Evolutionary conservation across 2,888 invertebrate genomes (phyloP).

Genomic region (Epistrophe grossulariae): DNA sequence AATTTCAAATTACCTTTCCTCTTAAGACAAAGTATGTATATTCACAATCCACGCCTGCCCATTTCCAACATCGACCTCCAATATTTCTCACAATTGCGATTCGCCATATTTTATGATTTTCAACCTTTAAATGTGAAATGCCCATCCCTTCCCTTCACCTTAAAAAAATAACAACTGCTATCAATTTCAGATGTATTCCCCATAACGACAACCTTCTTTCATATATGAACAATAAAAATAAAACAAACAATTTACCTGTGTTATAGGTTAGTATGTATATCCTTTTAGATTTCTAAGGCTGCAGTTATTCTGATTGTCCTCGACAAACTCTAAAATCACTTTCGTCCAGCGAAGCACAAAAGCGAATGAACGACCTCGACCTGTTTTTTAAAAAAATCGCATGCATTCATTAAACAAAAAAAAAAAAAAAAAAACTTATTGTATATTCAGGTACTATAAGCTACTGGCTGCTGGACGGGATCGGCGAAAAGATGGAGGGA

Average conservation of each 20-base stretch:
- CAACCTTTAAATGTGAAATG: neutral
- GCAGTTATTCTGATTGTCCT: conserved; percentile 20
- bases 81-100: neutral
- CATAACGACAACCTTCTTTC: neutral
- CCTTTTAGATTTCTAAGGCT: conserved; percentile 8
- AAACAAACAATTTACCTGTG: neutral
- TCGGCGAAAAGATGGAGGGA: conserved; percentile 6
- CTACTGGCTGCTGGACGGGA: conserved; percentile 22
- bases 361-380: conserved; percentile 79
- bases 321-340: conserved; percentile 54
- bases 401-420: conserved; percentile 52
- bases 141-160: neutral
- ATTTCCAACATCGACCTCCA: neutral
- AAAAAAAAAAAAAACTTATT: conserved; percentile 33
- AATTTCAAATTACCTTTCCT: no score
- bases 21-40: neutral
- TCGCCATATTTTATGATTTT: neutral
- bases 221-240: neutral
- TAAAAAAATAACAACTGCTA: neutral
- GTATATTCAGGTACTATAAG: conserved; percentile 46
- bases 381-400: conserved; percentile 73
- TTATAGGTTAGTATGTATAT: neutral
- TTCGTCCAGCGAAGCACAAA: conserved; percentile 56
- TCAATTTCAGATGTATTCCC: neutral
- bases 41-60: neutral